Base-by-base conservation (phyloP, 2,113 vertebrate genomes). In the Perca fluviatilis region DNA sequence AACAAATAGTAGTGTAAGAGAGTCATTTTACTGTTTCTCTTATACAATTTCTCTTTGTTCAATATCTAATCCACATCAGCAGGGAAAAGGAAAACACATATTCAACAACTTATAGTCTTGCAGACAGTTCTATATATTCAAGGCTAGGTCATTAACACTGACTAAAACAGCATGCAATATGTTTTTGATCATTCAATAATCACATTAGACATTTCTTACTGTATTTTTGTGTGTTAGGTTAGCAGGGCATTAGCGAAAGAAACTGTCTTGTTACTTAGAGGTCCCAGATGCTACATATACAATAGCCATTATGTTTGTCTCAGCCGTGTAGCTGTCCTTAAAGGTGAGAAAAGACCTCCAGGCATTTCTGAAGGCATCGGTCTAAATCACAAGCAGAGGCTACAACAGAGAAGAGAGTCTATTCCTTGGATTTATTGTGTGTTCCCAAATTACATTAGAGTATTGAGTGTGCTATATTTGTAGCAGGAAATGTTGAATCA, bases 321-420 rank as follows among this genome's bases (percentile, higher is more conserved):
- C 8, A 53, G 30, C 30, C 50, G 13, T 67, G 40, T 50, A 7
- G 8, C 49, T 47, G 19, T 60, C 43, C 33, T 51, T 53, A 60
- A 33, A 75, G 53, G 23, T 15, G 66, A 83, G 68, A 23, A 60
- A 67, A 47, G 21, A 60, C 43, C 25, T 27, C 8, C 15, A 60
- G 27, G 46, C 13, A 21, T 46, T 67, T 50, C 6, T 40, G 16
- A 51, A 64, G 64, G n/a, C 54, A 53, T 67, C 14, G 18, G 47
- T 49, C 61, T 62, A 23, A 69, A 74, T 81, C 47, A 61, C 47
- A 46, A 56, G 25, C 73, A 64, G 12, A 53, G 47, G 18, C 5
- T 10, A 40, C 62, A 60, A 40, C 18, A 9, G 18, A 67, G 46
- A 43, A 30, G 21, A 62, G 25, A 50, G 53, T 57, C 18, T 15